phyloP scores from a whole-genome alignment of 2,888 invertebrate species.

The Mythimna pallens region DNA sequence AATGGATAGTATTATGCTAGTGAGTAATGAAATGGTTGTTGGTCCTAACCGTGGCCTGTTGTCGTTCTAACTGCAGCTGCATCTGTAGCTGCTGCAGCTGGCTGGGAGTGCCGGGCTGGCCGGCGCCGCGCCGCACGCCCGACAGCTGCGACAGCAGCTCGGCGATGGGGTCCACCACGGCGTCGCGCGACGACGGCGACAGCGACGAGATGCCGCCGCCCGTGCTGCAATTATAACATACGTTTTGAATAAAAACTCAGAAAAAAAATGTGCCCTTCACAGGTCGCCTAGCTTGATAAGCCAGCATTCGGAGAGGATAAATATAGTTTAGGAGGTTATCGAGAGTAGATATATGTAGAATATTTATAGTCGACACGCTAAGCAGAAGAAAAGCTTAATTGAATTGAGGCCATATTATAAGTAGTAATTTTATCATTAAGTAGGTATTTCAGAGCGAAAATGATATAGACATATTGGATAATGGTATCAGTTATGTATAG shows the following conservation, averaged over 20 bases:
- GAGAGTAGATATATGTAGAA: no score
- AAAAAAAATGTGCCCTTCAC: neutral
- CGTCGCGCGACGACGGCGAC: conserved; percentile 97
- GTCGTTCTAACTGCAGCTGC: conserved; percentile 97
- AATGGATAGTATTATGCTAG: neutral
- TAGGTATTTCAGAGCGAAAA: neutral
- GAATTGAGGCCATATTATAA: neutral
- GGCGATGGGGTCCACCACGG: conserved; percentile 99
- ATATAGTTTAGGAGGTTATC: no score
- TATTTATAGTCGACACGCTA: neutral
- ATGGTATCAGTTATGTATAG: neutral
- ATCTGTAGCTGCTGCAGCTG: conserved; percentile 98
- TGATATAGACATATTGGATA: neutral
- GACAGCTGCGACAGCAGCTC: conserved; percentile 98
- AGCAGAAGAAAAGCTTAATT: neutral
- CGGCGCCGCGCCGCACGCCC: conserved; percentile 95
- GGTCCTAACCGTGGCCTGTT: conserved; percentile 93
- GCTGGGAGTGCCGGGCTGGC: conserved; percentile 92
- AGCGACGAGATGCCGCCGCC: conserved; percentile 96
- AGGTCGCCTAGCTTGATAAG: no score
- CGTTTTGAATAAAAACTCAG: conserved; percentile 9
- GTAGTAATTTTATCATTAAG: neutral
- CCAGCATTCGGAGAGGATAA: no score
- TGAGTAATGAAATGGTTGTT: neutral
- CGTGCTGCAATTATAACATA: conserved; percentile 90